Evolutionary conservation across 1,140 invertebrate species (phyloP).

Genomic region (Drosophila gunungcola): DNA sequence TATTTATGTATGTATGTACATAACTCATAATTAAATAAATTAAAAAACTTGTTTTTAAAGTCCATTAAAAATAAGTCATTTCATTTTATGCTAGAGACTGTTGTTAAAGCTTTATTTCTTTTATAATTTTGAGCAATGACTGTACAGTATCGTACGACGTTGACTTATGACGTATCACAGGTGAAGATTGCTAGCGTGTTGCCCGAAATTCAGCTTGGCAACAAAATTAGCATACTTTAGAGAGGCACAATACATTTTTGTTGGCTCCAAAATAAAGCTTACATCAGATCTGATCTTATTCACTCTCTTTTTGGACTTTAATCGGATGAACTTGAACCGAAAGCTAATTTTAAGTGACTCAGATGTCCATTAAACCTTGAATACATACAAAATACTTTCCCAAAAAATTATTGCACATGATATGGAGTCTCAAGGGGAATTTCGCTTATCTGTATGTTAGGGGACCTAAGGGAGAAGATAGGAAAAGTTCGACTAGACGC

Average conservation of each 20-base stretch:
- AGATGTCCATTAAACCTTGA: conserved; percentile 14
- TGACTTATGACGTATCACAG: conserved; percentile 4
- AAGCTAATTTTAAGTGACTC: conserved; percentile 15
- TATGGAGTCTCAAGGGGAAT: conserved; percentile 25
- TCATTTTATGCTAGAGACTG: too few species aligned
- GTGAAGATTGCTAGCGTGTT: not conserved
- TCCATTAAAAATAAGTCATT: too few species aligned
- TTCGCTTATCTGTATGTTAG: conserved; percentile 4
- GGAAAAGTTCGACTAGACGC: not conserved
- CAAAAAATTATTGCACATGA: not conserved
- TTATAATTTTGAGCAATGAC: not conserved
- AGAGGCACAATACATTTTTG: not conserved
- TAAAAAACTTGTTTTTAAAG: too few species aligned
- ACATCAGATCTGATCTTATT: conserved; percentile 11
- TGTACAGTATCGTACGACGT: conserved; percentile 25
- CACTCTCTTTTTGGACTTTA: not conserved
- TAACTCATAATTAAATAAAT: too few species aligned
- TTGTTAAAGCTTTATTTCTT: not conserved
- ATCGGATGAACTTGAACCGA: conserved; percentile 13
- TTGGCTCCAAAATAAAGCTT: not conserved
- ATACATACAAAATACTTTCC: conserved; percentile 4
- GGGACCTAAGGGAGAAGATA: conserved; percentile 3
- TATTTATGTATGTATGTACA: too few species aligned
- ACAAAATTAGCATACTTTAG: conserved; percentile 30
- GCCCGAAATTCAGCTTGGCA: conserved; percentile 15